phyloP scores from a whole-genome alignment of 2,113 vertebrate genomes.

The Cnemophilus loriae region DNA sequence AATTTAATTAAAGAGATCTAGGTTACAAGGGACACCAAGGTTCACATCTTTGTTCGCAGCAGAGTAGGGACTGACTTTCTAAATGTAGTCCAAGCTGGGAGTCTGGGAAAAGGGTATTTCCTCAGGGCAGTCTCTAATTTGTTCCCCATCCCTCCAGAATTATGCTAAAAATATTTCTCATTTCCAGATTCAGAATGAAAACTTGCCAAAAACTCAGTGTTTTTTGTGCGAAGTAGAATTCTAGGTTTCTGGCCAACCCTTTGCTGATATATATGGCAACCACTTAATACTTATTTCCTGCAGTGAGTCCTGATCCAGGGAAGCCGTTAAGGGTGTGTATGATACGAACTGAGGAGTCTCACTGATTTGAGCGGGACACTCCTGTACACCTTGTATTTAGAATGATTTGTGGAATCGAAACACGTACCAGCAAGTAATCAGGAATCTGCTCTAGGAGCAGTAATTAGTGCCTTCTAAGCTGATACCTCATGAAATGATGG shows the following conservation, averaged over 20 bases:
- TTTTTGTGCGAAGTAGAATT: background rate
- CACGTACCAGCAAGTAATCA: background rate
- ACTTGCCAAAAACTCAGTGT: rapidly evolving
- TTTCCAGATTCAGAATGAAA: background rate
- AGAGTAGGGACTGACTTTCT: background rate
- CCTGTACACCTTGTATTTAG: background rate
- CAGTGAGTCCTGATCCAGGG: background rate
- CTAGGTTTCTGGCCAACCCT: background rate
- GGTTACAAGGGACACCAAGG: background rate
- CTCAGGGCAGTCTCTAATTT: background rate
- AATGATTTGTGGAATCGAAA: background rate
- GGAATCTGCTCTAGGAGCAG: background rate
- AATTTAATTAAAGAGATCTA: background rate
- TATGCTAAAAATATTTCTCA: background rate
- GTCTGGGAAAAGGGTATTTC: background rate
- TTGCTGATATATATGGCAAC: background rate
- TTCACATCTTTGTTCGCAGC: background rate
- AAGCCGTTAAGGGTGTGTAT: background rate
- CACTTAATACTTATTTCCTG: background rate
- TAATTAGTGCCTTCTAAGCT: background rate
- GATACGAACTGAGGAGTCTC: background rate
- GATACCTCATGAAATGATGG: background rate
- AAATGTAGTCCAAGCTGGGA: background rate
- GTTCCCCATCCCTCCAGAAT: no score
- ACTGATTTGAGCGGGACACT: background rate